These are phyloP conservation scores for Tamias sibiricus DNA, from an alignment of 2,113 vertebrate genomes.

Conservation along the genomic window DNA sequence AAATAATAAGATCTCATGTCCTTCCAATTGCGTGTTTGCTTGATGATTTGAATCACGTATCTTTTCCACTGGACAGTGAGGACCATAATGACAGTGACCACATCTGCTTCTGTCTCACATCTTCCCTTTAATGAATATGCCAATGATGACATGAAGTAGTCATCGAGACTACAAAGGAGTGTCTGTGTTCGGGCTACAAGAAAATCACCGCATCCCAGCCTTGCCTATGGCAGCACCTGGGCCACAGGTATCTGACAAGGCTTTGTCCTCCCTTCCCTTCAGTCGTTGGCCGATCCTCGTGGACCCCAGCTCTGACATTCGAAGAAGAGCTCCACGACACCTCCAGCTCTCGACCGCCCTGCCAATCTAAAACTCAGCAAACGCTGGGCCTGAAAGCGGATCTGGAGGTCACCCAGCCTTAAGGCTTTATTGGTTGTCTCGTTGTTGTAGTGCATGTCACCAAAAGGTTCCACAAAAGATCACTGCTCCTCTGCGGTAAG, in stretches of 20 bases:
- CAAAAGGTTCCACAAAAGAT: background rate
- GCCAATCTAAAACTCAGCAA: background rate
- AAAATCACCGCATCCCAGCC: background rate
- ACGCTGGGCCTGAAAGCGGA: background rate
- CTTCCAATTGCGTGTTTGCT: background rate
- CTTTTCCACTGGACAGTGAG: background rate
- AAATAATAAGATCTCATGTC: background rate
- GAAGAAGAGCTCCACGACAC: background rate
- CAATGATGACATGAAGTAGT: background rate
- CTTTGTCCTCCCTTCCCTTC: background rate
- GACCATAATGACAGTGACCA: background rate
- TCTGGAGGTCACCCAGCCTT: background rate
- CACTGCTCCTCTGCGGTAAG: background rate
- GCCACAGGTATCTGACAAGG: background rate
- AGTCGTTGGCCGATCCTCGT: background rate
- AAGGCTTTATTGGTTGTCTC: background rate
- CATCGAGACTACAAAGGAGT: background rate
- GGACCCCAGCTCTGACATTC: background rate
- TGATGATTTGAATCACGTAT: background rate
- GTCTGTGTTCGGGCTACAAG: background rate
- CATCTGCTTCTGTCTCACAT: background rate
- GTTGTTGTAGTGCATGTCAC: background rate
- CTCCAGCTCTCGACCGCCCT: background rate
- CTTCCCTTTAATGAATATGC: background rate
- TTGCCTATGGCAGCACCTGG: background rate